Conservation (phyloP, 2,113 vertebrate species). For the Donacobius atricapilla region DNA sequence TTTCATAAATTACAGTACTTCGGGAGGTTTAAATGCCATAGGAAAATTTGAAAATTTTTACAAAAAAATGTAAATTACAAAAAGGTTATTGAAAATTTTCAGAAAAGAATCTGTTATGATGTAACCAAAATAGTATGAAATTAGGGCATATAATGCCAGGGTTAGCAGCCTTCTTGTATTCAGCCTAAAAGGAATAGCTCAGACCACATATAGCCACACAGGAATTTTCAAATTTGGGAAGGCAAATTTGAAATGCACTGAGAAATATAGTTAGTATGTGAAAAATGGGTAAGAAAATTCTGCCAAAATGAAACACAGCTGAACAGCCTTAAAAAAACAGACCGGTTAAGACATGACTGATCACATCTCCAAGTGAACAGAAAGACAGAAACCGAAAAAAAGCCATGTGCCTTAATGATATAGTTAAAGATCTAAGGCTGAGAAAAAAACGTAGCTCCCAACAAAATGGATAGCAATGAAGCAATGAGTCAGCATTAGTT, state of each 20-base stretch:
- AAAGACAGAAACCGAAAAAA: conserved; percentile 15
- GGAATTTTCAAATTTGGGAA: background rate
- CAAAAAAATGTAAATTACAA: background rate
- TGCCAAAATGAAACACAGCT: background rate
- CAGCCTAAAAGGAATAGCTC: background rate
- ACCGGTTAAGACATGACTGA: conserved; percentile 17
- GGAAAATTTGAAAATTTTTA: background rate
- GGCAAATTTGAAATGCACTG: background rate
- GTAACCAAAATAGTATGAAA: background rate
- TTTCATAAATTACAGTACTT: background rate
- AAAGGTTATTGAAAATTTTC: background rate
- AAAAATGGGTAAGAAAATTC: background rate
- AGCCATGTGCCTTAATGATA: background rate
- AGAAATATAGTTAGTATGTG: background rate
- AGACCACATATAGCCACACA: background rate
- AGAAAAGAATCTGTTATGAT: background rate
- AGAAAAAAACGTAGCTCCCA: background rate
- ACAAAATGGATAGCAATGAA: background rate
- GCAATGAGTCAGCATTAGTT: background rate
- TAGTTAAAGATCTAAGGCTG: background rate
- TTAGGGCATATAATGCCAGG: background rate
- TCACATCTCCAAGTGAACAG: background rate
- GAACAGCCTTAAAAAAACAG: background rate
- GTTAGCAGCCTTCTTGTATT: background rate
- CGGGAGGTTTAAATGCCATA: background rate